Conservation (phyloP, 2,113 vertebrate species). For the Colistium nudipinnis region DNA sequence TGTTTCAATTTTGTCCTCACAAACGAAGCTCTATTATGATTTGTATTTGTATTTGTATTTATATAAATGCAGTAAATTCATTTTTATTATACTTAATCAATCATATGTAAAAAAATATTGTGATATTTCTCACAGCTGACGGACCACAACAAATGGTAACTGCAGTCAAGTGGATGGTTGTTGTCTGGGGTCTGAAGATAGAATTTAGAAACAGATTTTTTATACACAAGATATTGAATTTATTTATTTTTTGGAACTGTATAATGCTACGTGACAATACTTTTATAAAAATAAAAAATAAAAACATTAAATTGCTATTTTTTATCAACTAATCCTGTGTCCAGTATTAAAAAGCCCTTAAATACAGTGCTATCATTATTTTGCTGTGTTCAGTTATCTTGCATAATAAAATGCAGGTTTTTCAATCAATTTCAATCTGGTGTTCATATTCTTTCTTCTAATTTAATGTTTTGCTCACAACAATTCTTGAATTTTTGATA, state of each 20-base stretch:
- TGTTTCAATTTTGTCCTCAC: background rate
- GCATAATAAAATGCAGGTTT: background rate
- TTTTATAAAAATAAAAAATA: slow-evolving; percentile 66
- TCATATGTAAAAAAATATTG: slow-evolving; percentile 35
- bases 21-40: slow-evolving; percentile 20
- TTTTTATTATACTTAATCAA: slow-evolving; percentile 32
- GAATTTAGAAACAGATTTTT: slow-evolving; percentile 41
- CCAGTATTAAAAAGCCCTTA: background rate
- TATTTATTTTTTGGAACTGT: slow-evolving; percentile 74
- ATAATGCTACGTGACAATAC: slow-evolving; percentile 50
- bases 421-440: background rate
- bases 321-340: slow-evolving; percentile 59
- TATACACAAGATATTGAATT: slow-evolving; percentile 60
- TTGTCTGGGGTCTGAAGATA: slow-evolving; percentile 39
- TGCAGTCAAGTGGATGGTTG: slow-evolving; percentile 25
- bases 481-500: no score
- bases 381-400: slow-evolving; percentile 1
- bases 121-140: slow-evolving; percentile 19
- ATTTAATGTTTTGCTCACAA: background rate
- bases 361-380: background rate
- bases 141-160: slow-evolving; percentile 12
- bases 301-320: slow-evolving; percentile 68
- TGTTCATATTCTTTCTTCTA: background rate
- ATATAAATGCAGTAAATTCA: slow-evolving; percentile 24
- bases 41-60: slow-evolving; percentile 32